Evolutionary conservation across 2,797 vertebrate genomes (phyloP), one percentile per base, ranked within the genome.

Genomic region (Hoplostethus atlanticus): DNA sequence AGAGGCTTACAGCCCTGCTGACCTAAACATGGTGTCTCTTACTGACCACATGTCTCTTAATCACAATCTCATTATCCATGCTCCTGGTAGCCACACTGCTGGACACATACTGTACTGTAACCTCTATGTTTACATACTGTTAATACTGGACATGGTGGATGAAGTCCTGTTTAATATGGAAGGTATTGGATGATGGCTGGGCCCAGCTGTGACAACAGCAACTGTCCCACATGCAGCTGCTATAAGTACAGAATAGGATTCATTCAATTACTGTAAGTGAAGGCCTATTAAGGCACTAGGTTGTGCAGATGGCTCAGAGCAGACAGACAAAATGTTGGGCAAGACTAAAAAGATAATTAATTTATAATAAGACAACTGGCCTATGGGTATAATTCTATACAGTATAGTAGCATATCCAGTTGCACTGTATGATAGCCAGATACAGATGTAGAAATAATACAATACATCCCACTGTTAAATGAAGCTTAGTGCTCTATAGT

Each of bases 201-300:
- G 30, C 42, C 71, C 80, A 84, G 76, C 84, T 88, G 65, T 73
- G 69, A 76, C 53, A 81, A 72, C 73, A 80, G 58, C 59, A 61
- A 69, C 61, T 70, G 76, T 78, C 57, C 34, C 63, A n/a, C 44
- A 61, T 55, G 47, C 80, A 84, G 84, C 79, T 85, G 85, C 72
- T 81, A 44, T 38, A 58, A 40, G 17, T 52, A 71, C 52, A 57
- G 38, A 68, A 36, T 46, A 68, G 42, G 47, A 76, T 66, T 68
- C 28, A 64, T 57, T 71, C 51, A 66, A 48, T 17, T 63, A 50
- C 56, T 56, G 17, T 30, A 51, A 38, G 59, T 36, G 6, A 74
- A 71, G 38, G 28, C 61, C 51, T 42, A 67, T 15, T 46, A 66
- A 64, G 70, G 6, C 10, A 42, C 25, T 46, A 28, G 30, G 40